Evolutionary conservation across 2,113 vertebrate genomes (phyloP), one percentile per base, ranked within the genome.

Genomic region (Quiscalus mexicanus): DNA sequence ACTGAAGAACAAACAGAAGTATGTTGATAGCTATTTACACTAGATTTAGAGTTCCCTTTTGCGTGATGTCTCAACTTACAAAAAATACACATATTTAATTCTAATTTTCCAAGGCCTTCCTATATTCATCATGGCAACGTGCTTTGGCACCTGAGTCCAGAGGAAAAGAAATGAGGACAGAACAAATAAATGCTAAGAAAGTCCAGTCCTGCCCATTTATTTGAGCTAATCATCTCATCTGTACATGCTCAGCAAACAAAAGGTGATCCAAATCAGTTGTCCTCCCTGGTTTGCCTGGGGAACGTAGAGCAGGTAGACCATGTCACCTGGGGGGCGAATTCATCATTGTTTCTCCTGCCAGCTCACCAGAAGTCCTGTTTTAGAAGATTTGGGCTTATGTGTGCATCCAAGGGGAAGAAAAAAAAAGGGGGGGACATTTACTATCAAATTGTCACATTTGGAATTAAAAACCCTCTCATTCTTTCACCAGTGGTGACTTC

Each of bases 1-100:
- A 92, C 93, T 35, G 95, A 97, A 98, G 97, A 96, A 49, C 97
- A 98, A 98, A 98, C 90, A 98, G 76, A 88, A 95, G 80, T 96
- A 83, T 50, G 71, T 39, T 94, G 81, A 68, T 87, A 80, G 41
- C 19, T 98, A 49, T 98, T 98, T 97, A 90, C 97, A 93, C 56
- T 96, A 56, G 95, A 81, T 64, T 97, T 97, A 93, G 50, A 78
- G 44, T 81, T 94, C 74, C 50, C 87, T 96, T 93, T 97, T 80
- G 65, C 78, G 83, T 27, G 24, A 90, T 86, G 95, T 90, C 92
- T 96, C 95, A 90, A 31, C 96, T 98, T 98, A 97, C 93, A 97
- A 96, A 97, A 96, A 97, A 77, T 79, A 88, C 76, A 85, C 52
- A 31, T 50, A 79, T 70, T 68, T 92, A 87, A 55, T 95, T 96